Evolutionary conservation across 1,140 invertebrate species (phyloP).

Genomic region (Drosophila sp.): DNA sequence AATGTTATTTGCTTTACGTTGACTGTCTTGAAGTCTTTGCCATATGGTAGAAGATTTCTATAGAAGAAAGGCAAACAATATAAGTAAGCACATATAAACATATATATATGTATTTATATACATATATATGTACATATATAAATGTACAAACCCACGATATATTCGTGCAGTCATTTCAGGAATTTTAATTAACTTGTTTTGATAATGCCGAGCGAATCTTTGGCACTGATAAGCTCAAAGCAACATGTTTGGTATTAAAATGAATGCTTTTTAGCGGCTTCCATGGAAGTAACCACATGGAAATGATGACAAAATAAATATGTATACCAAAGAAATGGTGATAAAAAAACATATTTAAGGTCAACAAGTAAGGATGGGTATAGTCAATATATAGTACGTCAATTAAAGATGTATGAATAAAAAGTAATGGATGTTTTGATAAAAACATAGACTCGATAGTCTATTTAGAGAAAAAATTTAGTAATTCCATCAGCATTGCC

Average conservation of each 20-base stretch:
- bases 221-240: constrained; percentile 30
- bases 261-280: constrained; percentile 1
- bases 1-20: constrained; percentile 64
- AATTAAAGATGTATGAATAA: too few relatives aligned
- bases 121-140: constrained; percentile 28
- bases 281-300: background rate
- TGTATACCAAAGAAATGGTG: background rate
- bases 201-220: constrained; percentile 38
- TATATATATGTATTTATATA: constrained; percentile 25
- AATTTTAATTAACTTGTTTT: constrained; percentile 79
- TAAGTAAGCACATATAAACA: constrained; percentile 50
- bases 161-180: constrained; percentile 56
- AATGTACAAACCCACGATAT: constrained; percentile 21
- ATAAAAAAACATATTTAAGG: background rate
- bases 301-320: background rate
- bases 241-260: constrained; percentile 40
- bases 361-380: background rate
- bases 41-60: constrained; percentile 48
- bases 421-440: too few relatives aligned
- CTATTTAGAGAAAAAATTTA: too few relatives aligned
- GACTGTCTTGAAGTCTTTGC: constrained; percentile 23
- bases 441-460: too few relatives aligned
- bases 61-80: constrained; percentile 52
- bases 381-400: too few relatives aligned
- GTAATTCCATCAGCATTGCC: too few relatives aligned